Base-by-base conservation (phyloP, 2,888 invertebrate species). In the Nezara viridula region DNA sequence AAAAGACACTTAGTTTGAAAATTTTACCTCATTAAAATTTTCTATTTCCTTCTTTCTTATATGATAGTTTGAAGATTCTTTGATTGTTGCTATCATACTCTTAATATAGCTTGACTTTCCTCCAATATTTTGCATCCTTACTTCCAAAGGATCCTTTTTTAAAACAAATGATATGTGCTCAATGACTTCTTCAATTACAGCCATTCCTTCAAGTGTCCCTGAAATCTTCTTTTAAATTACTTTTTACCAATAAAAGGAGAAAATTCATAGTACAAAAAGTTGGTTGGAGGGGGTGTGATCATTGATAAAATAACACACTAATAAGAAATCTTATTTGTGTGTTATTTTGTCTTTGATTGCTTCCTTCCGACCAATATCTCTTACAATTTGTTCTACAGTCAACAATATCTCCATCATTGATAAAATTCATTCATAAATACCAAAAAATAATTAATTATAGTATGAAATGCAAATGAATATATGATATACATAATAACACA, bases 201-300 rank as follows among this genome's bases (percentile, higher is more conserved):
- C 94, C 16, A 96, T 92, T 37, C 94, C 95, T 93, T 96, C 96
- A 0, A 95, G 92, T 0, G 95, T 93, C 24, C 95, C 95, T 95
- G 85, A 16, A 91, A 77, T 89, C 85, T 73, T 73, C 32, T 73
- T 73, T 73, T 37, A 37, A 73, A 73, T 73, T 73, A 73, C 37
- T 1, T 37, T 19, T 32, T 19, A 0, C 55, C 7, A 14, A 60
- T 7, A 27, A 27, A 60, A 27, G 1, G 60, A 55, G 55, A 60
- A 60, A 60, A 60, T 60, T n/a, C 50, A 60, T 14, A 60, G 14
- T 55, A n/a, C 27, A 27, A 60, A 44, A n/a, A n/a, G n/a, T n/a
- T n/a, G n/a, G n/a, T n/a, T n/a, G n/a, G n/a, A n/a, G n/a, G n/a
- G n/a, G n/a, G n/a, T n/a, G n/a, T n/a, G n/a, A n/a, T n/a, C n/a